Base-by-base conservation (phyloP, 2,797 vertebrate genomes). In the Acipenser transmontanus region DNA sequence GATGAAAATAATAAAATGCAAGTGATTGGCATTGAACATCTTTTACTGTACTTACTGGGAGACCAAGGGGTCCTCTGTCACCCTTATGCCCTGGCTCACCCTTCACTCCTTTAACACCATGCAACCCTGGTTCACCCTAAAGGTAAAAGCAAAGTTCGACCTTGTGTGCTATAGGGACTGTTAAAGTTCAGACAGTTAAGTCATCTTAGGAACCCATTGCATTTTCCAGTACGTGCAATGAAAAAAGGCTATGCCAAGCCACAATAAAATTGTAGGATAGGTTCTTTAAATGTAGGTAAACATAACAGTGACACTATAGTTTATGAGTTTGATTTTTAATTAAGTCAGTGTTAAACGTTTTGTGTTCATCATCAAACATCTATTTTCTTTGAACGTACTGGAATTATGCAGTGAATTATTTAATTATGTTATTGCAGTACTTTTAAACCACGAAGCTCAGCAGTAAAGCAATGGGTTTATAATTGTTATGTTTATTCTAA, bases 61-160 rank as follows among this genome's bases (percentile, higher is more conserved):
- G 97, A 87, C 97, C 97, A 82, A 99, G 86, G 71, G 95, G 95
- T 87, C 97, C 96, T 84, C 97, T 92, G 87, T 99, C 97, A 81
- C 97, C 96, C 88, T 97, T 99, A 89, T 98, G 94, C 84, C 97
- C 96, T 66, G 89, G 77, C 84, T 99, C 96, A 78, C 97, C 97
- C 74, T 96, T 94, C 79, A 89, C 88, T 74, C 97, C 97, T 91
- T 98, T 99, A 79, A 93, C 78, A 83, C 95, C 96, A 84, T 93
- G 94, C 90, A 96, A 89, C 81, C 97, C 97, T 84, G 94, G 83
- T 84, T 99, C 97, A 76, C 97, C 97, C 97, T 95, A 91, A 86
- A 91, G 6, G 81, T 84, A 91, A 91, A 90, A 91, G 87, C 82
- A 93, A 82, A 90, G 84, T 83, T 86, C 80, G 85, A 74, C 34